Percentiles rank a stretch among this genome's conserved stretches.
phyloP scores from a whole-genome alignment of 2,113 vertebrate species.

The Galbula dea region DNA sequence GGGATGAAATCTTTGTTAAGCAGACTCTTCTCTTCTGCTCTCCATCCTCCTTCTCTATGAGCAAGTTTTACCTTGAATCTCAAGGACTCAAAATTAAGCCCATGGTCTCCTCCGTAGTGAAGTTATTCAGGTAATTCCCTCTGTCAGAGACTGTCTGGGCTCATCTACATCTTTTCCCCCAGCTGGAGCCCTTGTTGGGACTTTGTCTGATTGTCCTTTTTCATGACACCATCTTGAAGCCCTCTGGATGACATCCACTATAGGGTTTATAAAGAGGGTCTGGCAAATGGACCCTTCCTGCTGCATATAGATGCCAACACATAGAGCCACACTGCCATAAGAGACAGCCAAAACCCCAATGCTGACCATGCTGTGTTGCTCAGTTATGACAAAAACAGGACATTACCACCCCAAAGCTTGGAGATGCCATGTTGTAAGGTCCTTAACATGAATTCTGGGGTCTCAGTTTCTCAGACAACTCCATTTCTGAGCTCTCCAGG shows the following conservation, averaged over 20 bases:
- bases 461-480: background rate
- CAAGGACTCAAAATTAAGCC: background rate
- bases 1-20: background rate
- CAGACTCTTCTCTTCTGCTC: background rate
- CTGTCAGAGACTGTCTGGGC: background rate
- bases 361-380: background rate
- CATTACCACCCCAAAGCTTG: background rate
- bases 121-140: background rate
- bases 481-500: background rate
- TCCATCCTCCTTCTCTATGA: background rate
- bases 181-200: background rate
- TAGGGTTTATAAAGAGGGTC: background rate
- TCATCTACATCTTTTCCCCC: background rate
- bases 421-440: fast-evolving
- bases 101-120: background rate
- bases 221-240: background rate
- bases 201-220: background rate
- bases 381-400: fast-evolving
- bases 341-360: background rate
- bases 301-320: background rate
- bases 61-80: background rate
- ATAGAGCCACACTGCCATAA: too few relatives aligned
- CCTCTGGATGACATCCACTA: background rate
- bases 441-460: background rate
- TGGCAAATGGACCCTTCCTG: background rate